These are phyloP conservation scores for Zaprionus ornatus DNA, from an alignment of 1,140 invertebrate genomes.

Conservation along the genomic window DNA sequence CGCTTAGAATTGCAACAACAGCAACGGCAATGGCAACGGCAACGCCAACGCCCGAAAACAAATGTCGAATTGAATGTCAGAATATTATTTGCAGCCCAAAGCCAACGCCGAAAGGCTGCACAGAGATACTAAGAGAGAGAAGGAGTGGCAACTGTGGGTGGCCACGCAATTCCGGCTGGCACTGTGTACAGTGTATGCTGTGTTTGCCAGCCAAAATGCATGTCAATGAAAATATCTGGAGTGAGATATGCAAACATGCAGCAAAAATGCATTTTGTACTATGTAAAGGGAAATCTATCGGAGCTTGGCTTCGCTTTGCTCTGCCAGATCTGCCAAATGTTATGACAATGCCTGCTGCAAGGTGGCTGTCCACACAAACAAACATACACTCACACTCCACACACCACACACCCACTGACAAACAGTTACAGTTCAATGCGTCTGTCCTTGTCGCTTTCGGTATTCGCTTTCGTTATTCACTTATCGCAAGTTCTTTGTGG, in stretches of 20 bases:
- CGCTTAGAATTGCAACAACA: conserved; percentile 76
- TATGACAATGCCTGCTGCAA: conserved; percentile 21
- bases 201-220: conserved; percentile 72
- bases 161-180: conserved; percentile 32
- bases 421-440: conserved; percentile 5
- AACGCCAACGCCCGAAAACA: conserved; percentile 53
- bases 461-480: conserved; percentile 1
- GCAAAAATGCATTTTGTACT: conserved; percentile 68
- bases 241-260: conserved; percentile 74
- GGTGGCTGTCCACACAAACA: conserved; percentile 1
- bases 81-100: conserved; percentile 64
- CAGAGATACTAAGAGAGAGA: neutral
- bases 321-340: conserved; percentile 28
- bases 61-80: conserved; percentile 81
- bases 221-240: conserved; percentile 73
- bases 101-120: conserved; percentile 8
- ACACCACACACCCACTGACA: neutral
- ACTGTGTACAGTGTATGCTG: neutral
- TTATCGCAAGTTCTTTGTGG: neutral
- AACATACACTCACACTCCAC: neutral
- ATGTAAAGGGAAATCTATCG: conserved; percentile 17
- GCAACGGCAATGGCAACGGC: conserved; percentile 21
- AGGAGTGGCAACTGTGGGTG: neutral
- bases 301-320: conserved; percentile 1
- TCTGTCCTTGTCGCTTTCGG: conserved; percentile 17